A percentile compares a stretch with the other conserved stretches of the same genome.
phyloP scores from a whole-genome alignment of 2,113 vertebrate genomes.

The Litocranius walleri region DNA sequence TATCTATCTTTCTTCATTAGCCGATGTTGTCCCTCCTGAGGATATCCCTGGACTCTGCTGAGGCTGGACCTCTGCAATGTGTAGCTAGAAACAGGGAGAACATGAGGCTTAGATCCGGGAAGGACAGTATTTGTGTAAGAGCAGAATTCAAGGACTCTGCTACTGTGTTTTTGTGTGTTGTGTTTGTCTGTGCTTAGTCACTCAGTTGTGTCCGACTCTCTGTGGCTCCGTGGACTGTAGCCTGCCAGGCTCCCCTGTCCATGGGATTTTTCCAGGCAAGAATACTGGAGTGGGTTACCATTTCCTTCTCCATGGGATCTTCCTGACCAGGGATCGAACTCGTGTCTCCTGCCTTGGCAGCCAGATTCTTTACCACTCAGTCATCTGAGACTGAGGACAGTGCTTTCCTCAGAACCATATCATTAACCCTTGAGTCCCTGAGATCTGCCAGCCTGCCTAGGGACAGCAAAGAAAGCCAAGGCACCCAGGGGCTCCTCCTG shows the following conservation, averaged over 20 bases:
- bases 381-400: background rate
- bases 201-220: background rate
- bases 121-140: background rate
- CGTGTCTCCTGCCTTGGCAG: background rate
- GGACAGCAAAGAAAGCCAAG: background rate
- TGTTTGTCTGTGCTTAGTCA: background rate
- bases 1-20: no score
- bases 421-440: background rate
- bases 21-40: no score
- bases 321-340: background rate
- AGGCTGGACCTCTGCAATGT: no score
- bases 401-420: accelerated
- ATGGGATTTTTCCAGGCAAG: background rate
- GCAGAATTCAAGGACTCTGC: background rate
- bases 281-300: background rate
- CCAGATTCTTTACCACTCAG: background rate
- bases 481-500: accelerated
- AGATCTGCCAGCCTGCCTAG: background rate
- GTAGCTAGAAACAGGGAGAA: background rate
- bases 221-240: background rate
- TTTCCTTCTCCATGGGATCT: background rate
- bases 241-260: background rate
- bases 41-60: no score
- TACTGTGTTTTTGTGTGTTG: background rate
- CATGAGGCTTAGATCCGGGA: background rate